Percentiles rank a stretch among this genome's conserved stretches.
phyloP scores from a whole-genome alignment of 2,888 invertebrate genomes.

The Onchidella celtica region DNA sequence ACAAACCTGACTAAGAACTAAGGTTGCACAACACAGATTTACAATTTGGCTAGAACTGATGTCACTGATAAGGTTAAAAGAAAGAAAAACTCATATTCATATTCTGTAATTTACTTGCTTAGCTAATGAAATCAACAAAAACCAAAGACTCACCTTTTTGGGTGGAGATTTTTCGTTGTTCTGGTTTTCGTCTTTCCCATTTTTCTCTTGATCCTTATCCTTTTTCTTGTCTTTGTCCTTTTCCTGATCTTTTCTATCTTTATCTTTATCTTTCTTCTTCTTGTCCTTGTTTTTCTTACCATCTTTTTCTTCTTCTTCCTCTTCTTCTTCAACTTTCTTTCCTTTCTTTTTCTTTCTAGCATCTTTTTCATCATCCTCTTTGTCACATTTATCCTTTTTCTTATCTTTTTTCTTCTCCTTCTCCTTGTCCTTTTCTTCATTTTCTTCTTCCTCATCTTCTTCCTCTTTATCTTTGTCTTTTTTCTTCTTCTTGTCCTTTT shows the following conservation, averaged over 20 bases:
- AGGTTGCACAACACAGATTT: too few species aligned
- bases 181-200: constrained; percentile 16
- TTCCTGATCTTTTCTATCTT: background rate
- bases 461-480: background rate
- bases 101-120: too few species aligned
- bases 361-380: constrained; percentile 1
- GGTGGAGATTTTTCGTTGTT: constrained; percentile 20
- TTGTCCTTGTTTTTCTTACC: background rate
- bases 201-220: background rate
- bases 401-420: constrained; percentile 14
- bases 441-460: background rate
- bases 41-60: too few species aligned
- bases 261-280: constrained; percentile 4
- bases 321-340: background rate
- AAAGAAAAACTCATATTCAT: too few species aligned
- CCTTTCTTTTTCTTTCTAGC: background rate
- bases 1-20: too few species aligned
- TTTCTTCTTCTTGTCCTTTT: constrained; percentile 8
- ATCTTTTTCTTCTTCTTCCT: background rate
- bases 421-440: constrained; percentile 1
- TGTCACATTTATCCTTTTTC: background rate
- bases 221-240: background rate
- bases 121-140: too few species aligned
- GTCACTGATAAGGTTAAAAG: too few species aligned
- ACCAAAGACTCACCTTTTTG: constrained; percentile 38